Conservation (phyloP, 2,888 invertebrate genomes). For the Andrena bicolor region DNA sequence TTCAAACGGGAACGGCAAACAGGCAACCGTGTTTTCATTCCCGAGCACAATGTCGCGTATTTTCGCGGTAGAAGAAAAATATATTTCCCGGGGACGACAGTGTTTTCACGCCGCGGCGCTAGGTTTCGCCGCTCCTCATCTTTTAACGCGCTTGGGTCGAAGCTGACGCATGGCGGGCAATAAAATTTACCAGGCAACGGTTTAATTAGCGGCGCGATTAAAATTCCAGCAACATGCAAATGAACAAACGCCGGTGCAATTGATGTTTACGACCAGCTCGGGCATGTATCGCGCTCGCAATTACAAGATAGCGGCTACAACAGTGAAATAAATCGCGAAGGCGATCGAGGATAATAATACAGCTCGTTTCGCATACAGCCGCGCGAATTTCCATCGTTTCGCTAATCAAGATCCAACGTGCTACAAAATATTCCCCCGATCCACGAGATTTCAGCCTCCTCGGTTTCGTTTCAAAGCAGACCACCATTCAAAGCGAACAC, state of each 20-base stretch:
- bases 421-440: no score
- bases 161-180: neutral
- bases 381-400: neutral
- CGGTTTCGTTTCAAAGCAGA: no score
- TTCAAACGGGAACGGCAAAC: neutral
- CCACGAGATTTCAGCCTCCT: no score
- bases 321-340: conserved; percentile 19
- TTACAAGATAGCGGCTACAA: neutral
- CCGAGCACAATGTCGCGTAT: no score
- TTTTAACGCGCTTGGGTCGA: neutral
- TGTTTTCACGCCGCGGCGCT: no score
- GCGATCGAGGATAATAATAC: neutral
- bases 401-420: neutral
- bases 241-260: conserved; percentile 27
- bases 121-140: neutral
- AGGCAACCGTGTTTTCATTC: no score
- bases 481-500: no score
- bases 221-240: conserved; percentile 37
- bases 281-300: conserved; percentile 5
- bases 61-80: neutral
- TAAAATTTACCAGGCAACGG: conserved; percentile 17
- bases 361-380: neutral
- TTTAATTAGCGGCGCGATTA: conserved; percentile 39
- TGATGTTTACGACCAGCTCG: conserved; percentile 10
- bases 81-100: neutral